These are phyloP conservation scores for Xestia c-nigrum DNA, from an alignment of 2,888 invertebrate species.

Conservation along the genomic window DNA sequence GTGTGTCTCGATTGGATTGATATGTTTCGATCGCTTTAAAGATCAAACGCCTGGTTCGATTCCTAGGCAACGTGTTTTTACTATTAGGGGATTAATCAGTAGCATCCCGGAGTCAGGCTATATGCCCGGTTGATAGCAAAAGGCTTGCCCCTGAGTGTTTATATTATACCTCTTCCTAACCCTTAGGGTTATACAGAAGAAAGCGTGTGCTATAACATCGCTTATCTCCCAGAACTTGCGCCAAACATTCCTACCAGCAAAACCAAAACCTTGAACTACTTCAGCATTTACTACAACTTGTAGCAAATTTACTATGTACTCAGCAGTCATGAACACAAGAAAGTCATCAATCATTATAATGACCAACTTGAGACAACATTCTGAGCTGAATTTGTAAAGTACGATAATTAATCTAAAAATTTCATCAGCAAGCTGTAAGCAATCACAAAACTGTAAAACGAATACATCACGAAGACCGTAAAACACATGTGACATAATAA, in stretches of 20 bases:
- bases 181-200: background rate
- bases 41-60: background rate
- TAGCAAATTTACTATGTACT: background rate
- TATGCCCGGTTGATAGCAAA: background rate
- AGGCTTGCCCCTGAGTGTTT: background rate
- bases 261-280: conserved; percentile 29
- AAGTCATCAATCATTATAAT: background rate
- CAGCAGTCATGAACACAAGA: background rate
- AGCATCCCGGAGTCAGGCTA: background rate
- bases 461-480: too few relatives aligned
- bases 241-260: background rate
- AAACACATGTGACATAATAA: background rate
- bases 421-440: too few relatives aligned
- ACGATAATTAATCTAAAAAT: background rate
- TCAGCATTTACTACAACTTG: conserved; percentile 7
- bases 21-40: too few relatives aligned
- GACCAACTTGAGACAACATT: background rate
- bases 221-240: background rate
- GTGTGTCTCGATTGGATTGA: background rate
- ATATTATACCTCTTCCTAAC: background rate
- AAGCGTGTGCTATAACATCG: background rate
- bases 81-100: background rate
- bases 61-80: background rate
- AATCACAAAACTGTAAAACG: too few relatives aligned
- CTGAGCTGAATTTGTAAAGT: background rate